These are phyloP conservation scores for Apogon talboti DNA, from an alignment of 2,797 vertebrate genomes.

Conservation along the genomic window DNA sequence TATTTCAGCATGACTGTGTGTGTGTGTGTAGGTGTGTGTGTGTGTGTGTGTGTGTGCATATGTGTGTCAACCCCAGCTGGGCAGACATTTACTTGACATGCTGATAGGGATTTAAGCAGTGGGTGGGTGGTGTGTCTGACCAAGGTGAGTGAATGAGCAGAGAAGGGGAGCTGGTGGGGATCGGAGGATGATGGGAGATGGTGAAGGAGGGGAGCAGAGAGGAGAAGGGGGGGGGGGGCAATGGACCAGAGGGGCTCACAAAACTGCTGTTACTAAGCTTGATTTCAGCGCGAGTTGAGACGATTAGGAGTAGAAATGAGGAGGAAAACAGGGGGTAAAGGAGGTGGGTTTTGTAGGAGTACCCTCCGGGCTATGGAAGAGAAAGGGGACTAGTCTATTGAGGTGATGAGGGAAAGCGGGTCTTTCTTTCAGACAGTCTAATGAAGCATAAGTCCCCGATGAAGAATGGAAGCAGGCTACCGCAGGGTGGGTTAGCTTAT, in stretches of 20 bases:
- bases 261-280: conserved; percentile 85
- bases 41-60: conserved; percentile 52
- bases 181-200: conserved; percentile 61
- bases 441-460: conserved; percentile 83
- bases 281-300: conserved; percentile 84
- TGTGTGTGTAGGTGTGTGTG: conserved; percentile 37
- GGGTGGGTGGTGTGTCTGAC: conserved; percentile 85
- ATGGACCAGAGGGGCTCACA: conserved; percentile 68
- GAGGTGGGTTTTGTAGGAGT: conserved; percentile 60
- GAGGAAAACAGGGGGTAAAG: conserved; percentile 57
- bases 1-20: conserved; percentile 62
- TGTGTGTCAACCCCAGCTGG: conserved; percentile 85
- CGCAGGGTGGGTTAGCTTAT: conserved; percentile 70
- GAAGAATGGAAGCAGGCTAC: conserved; percentile 81
- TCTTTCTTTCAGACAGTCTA: conserved; percentile 83
- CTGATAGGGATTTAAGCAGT: conserved; percentile 89
- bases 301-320: conserved; percentile 79
- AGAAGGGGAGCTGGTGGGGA: conserved; percentile 74
- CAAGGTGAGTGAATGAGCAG: conserved; percentile 83
- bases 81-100: conserved; percentile 90
- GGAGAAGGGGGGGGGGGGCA: conserved; percentile 11
- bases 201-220: background rate
- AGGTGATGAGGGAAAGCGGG: conserved; percentile 76
- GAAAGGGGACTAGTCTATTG: conserved; percentile 80
- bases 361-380: conserved; percentile 72